Evolutionary conservation across 2,888 invertebrate genomes (phyloP), one percentile per base, ranked within the genome.

Genomic region (Desoria tigrina): DNA sequence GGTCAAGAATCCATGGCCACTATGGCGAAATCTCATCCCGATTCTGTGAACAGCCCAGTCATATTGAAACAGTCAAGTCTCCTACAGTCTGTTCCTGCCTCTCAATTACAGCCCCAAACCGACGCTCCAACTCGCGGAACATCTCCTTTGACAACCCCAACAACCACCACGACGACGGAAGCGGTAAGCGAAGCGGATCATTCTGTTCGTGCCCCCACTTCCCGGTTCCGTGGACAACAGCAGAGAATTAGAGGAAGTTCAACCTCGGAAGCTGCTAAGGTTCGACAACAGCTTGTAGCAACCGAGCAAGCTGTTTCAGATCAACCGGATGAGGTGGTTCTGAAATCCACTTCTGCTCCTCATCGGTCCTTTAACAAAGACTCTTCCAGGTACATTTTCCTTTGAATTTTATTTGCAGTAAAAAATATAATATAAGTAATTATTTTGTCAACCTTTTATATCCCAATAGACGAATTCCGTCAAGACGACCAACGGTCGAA

Each of bases 31-130:
- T 53, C 68, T 1, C 72, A 69, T 59, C 72, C 70, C 32, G 64
- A 67, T n/a, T 72, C 71, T 3, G 68, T 69, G 24, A 73, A 71
- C 39, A 49, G 60, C 4, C 74, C 74, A 28, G 68, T 76, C 56
- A 60, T 76, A 16, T 53, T 76, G 42, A 76, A 76, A 53, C 71
- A 72, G 58, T 73, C 74, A 16, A 65, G 59, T 24, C 51, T 75
- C 16, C 54, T 71, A 26, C 69, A 74, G 60, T 55, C 69, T 18
- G 72, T 72, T 18, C 69, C 72, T 24, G 72, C 68, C 9, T 69
- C 72, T 1, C 63, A 63, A 32, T 42, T 69, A 14, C 65, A 69
- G 18, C 58, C 24, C 21, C 26, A 49, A 11, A 16, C 9, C 27
- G n/a, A 24, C 9, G 18, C 39, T 27, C 6, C 50, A 18, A 63